Base-by-base conservation (phyloP, 1,140 invertebrate species). In the Xylocopa sonorina region DNA sequence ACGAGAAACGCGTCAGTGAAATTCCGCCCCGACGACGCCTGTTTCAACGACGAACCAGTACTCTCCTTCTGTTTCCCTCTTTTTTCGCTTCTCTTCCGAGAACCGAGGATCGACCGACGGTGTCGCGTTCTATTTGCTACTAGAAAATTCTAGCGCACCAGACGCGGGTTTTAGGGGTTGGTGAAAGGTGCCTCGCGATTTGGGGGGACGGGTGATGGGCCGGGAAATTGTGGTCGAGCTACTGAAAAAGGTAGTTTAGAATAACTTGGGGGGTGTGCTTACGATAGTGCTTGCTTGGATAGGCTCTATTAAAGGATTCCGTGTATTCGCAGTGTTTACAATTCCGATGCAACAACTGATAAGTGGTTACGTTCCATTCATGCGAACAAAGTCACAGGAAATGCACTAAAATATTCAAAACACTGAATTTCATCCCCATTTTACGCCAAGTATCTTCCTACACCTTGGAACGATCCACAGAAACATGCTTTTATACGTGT, bases 1-100 rank as follows among this genome's bases (percentile, higher is more conserved):
- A 72, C 69, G 58, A 82, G 84, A 72, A 75, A 82, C 64, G 57
- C 60, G 67, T 50, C 29, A 46, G 68, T 77, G 80, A 76, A 86
- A 82, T 73, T 78, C 68, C 48, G 29, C 34, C n/a, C 48, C 38
- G 29, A n/a, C 53, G 41, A n/a, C 58, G 62, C 50, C 27, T 24
- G 24, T 21, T 0, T 24, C 9, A n/a, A 18, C 32, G 18, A 27
- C 1, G 24, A 57, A 43, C 16, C 41, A 24, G 24, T n/a, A 10
- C 5, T 24, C 27, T n/a, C 12, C 27, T 32, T n/a, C 9, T 43
- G 21, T 38, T 9, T 14, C 1, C 21, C n/a, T 18, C 32, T 18
- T 3, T 27, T 43, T 16, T 41, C 12, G 6, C n/a, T 14, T 6
- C 14, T 1, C 34, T 41, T 4, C 38, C 53, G 12, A 27, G 51